Evolutionary conservation across 1,140 invertebrate species (phyloP), one percentile per base, ranked within the genome.

Genomic region (Orchesella cincta): DNA sequence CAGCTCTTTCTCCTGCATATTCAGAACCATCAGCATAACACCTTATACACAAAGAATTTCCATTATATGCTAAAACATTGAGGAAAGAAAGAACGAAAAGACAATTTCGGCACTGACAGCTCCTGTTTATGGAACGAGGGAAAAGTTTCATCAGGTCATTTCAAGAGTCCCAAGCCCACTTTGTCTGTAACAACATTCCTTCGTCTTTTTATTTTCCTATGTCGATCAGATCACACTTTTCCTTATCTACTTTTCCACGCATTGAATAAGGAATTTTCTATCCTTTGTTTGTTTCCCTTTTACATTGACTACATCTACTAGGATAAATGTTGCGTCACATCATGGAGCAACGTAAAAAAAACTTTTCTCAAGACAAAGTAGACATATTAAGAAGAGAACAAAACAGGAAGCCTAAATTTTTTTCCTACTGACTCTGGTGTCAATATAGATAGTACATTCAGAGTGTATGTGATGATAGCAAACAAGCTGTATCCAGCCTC

Each of bases 131-230:
- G 52, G 52, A n/a, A 26, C 14, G 52, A 57, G 52, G 23, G 23
- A 57, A 57, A 57, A 57, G 8, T 57, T 57, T 57, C 52, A 57
- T 57, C 52, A 57, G 52, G 52, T 57, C 52, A 57, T 57, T 57
- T 57, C 52, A 26, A 57, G 52, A 57, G 52, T 57, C 52, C 52
- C 52, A 57, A 57, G 52, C 52, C 52, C 52, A 57, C 52, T 57
- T 57, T 57, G 52, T 57, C 52, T 57, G 23, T 57, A 57, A 57
- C 52, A 57, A 57, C 52, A 57, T 57, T 57, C 52, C 52, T 57
- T 57, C 52, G 52, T 26, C 52, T 57, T 57, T 57, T 57, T 57
- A 57, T 57, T 57, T 57, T 57, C 52, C 39, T 57, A 14, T 57
- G 52, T 57, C 52, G 52, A 57, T 57, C 52, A 57, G 23, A 57